Conservation (phyloP, 2,888 invertebrate genomes). For the Himalopsyche kuldschensis region DNA sequence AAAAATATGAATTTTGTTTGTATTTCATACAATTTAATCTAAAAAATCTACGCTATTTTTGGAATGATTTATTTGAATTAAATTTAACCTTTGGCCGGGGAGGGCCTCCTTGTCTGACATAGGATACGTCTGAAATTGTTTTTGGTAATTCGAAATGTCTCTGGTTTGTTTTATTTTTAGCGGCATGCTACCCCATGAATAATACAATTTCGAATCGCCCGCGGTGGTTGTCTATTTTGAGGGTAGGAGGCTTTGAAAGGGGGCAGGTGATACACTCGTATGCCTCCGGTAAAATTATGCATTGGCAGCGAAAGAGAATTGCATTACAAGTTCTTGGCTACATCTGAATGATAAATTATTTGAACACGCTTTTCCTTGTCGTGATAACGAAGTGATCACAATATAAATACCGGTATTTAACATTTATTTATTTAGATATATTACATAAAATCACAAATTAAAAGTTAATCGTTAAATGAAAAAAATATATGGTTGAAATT, state of each 20-base stretch:
- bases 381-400: no score
- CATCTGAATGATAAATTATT: no score
- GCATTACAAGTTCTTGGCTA: neutral
- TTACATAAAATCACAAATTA: no score
- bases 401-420: no score
- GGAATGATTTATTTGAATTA: neutral
- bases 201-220: neutral
- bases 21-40: no score
- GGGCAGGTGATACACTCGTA: neutral
- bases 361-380: no score
- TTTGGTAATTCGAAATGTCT: neutral
- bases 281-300: neutral
- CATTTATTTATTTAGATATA: no score
- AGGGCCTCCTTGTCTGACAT: neutral
- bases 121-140: neutral
- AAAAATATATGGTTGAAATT: no score
- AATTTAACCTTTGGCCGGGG: neutral
- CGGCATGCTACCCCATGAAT: neutral
- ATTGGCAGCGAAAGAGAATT: neutral
- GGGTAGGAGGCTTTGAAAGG: neutral
- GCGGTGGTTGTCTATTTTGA: neutral
- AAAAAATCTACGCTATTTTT: no score
- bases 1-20: no score
- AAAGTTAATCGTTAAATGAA: no score
- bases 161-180: neutral